Conservation (phyloP, 2,113 vertebrate species). For the Myanophis thanlyinensis region DNA sequence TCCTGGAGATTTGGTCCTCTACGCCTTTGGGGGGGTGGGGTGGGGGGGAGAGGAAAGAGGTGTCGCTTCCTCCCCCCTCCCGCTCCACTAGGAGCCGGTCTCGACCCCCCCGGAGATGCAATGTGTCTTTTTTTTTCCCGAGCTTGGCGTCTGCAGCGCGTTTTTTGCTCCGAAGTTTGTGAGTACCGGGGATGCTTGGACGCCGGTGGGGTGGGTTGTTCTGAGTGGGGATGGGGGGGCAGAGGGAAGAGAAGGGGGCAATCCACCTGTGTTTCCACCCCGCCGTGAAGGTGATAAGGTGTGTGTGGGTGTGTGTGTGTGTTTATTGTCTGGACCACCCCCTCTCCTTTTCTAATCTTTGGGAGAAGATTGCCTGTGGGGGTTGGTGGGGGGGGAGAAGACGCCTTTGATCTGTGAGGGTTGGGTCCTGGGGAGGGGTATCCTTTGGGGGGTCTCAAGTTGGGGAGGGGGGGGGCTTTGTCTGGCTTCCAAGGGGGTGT, state of each 20-base stretch:
- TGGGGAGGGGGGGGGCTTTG: not conserved
- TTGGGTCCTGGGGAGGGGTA: not conserved
- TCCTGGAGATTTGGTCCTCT: not conserved
- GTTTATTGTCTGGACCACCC: not conserved
- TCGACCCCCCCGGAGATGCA: too few relatives aligned
- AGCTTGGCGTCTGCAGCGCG: not conserved
- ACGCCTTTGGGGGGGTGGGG: not conserved
- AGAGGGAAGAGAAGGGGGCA: not conserved
- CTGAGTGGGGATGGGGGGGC: accelerated
- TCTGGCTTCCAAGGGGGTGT: not conserved
- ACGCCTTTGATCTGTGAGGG: not conserved
- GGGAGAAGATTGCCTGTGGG: not conserved
- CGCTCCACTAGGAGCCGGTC: not conserved
- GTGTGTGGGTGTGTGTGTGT: too few relatives aligned
- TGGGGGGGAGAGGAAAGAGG: not conserved
- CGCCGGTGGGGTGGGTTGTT: not conserved
- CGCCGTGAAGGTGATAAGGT: not conserved
- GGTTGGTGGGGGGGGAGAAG: too few relatives aligned
- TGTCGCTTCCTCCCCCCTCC: not conserved
- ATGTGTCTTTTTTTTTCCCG: not conserved
- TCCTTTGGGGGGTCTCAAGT: not conserved
- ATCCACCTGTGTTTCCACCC: not conserved
- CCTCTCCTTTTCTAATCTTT: not conserved
- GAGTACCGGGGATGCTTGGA: not conserved
- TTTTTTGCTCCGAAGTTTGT: constrained; percentile 5